These are phyloP conservation scores for Cephus pulcher DNA, from an alignment of 2,888 invertebrate genomes.

Conservation along the genomic window DNA sequence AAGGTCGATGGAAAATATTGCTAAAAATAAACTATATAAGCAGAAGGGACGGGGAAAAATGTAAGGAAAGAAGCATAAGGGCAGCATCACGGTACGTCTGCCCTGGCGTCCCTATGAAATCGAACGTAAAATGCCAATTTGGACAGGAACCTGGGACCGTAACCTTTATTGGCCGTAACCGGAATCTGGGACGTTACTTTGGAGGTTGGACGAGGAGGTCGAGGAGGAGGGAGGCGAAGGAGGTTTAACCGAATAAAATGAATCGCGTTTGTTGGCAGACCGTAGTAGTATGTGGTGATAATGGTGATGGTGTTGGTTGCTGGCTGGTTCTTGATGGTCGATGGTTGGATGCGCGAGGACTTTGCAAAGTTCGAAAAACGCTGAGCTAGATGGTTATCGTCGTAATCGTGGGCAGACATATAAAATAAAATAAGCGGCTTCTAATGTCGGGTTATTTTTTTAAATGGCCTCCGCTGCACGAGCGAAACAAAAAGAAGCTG, in stretches of 20 bases:
- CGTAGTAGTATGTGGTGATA: slow-evolving; percentile 30
- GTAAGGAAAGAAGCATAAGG: neutral
- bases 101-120: neutral
- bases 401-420: slow-evolving; percentile 51
- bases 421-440: slow-evolving; percentile 47
- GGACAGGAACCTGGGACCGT: slow-evolving; percentile 20
- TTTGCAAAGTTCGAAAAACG: slow-evolving; percentile 40
- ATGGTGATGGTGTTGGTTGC: slow-evolving; percentile 33
- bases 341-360: slow-evolving; percentile 17
- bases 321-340: neutral
- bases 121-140: slow-evolving; percentile 23
- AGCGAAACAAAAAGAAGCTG: slow-evolving; percentile 14
- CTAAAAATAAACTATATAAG: neutral
- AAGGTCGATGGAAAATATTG: neutral
- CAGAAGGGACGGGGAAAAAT: neutral
- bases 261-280: slow-evolving; percentile 38
- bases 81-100: neutral
- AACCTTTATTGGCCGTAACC: slow-evolving; percentile 25
- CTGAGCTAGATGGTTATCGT: slow-evolving; percentile 54
- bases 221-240: neutral
- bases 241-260: slow-evolving; percentile 37
- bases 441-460: slow-evolving; percentile 48
- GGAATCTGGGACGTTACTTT: slow-evolving; percentile 11
- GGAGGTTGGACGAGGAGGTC: neutral
- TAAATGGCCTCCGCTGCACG: slow-evolving; percentile 32